Evolutionary conservation across 2,888 invertebrate species (phyloP), one percentile per base, ranked within the genome.

Genomic region (Aethes cnicana): DNA sequence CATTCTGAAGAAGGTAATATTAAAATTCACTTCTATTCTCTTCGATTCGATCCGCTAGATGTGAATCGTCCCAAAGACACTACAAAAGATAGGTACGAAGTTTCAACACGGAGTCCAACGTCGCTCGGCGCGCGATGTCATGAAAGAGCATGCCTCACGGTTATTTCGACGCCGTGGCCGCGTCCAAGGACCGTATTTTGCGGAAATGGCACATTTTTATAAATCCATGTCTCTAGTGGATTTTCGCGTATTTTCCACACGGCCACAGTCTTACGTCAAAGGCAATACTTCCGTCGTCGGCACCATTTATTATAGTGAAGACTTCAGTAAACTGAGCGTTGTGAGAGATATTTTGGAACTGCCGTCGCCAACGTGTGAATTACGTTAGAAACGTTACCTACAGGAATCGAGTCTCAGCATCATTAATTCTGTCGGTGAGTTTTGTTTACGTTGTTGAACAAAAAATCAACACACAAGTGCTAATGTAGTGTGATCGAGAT

Each of bases 231-330:
- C 62, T 75, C 64, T 69, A 69, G 68, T 72, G 75, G 72, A 69
- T 78, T 72, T 73, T 73, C 61, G 62, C 66, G 68, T 71, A 72
- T 70, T 69, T 73, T 76, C 67, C 53, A 62, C 62, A 47, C 30
- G 48, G 42, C 25, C 65, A 57, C 59, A 53, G 64, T 64, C 57
- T 72, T 68, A 64, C 77, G 76, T 72, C 81, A 81, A 74, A 72
- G 70, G 70, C 72, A 54, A 73, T 73, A 74, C 72, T 77, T 83
- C 81, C 76, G 77, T 81, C 80, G 69, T 70, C 74, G 55, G 52
- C 32, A 54, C 59, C 69, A 81, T 82, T 78, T 81, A 74, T 81
- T 84, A 84, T 83, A 81, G 74, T 66, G 78, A 76, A 83, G 79
- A 77, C 72, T 81, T 74, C 65, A 62, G 72, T 66, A 66, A 72